A percentile compares a stretch with the other conserved stretches of the same genome.
phyloP scores from a whole-genome alignment of 2,797 vertebrate genomes.

The Pseudocheirus occidentalis region DNA sequence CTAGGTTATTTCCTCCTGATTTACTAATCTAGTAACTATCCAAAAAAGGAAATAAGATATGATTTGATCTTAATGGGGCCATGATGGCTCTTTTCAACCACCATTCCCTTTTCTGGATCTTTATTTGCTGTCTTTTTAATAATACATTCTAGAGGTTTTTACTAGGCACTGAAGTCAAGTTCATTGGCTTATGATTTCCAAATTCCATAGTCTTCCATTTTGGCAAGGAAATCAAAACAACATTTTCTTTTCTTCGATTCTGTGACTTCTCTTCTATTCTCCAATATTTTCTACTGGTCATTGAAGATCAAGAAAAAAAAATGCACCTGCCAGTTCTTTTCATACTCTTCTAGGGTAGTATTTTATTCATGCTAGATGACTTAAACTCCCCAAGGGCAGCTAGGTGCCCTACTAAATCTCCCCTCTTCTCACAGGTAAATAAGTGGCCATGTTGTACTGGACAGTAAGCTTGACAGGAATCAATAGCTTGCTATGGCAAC shows the following conservation, averaged over 20 bases:
- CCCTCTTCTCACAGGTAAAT: neutral
- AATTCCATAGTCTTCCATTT: neutral
- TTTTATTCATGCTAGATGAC: neutral
- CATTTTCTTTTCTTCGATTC: neutral
- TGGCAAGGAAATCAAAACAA: neutral
- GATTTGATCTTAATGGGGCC: neutral
- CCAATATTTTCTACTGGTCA: neutral
- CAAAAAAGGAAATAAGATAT: neutral
- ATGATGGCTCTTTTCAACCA: neutral
- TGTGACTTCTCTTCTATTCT: neutral
- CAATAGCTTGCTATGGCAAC: neutral
- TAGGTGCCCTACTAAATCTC: neutral
- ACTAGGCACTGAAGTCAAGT: neutral
- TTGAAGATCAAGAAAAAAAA: neutral
- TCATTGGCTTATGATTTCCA: neutral
- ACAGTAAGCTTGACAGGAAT: neutral
- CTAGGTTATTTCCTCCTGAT: neutral
- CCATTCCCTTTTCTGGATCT: neutral
- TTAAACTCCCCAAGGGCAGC: neutral
- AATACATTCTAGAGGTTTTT: neutral
- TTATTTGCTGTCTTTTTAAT: neutral
- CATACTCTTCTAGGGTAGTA: neutral
- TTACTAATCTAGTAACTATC: neutral
- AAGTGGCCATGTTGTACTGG: neutral
- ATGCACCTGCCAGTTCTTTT: neutral